Base-by-base conservation (phyloP, 2,888 invertebrate species). In the Agriopis aurantiaria region DNA sequence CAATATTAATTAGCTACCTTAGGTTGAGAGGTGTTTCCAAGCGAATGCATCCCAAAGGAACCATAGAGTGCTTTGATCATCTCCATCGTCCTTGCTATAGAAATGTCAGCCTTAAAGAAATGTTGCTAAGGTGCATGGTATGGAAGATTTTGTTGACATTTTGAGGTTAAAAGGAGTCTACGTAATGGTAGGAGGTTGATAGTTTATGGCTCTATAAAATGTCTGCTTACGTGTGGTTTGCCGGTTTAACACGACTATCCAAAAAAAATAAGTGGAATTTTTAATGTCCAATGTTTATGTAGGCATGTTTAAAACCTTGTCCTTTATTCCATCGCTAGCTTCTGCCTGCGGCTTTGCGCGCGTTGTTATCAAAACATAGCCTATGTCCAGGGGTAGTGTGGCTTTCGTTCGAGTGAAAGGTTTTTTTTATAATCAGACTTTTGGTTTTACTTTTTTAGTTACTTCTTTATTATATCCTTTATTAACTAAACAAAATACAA, bases 1-100 rank as follows among this genome's bases (percentile, higher is more conserved):
- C 57, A 74, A 64, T 75, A 76, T 79, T 77, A 76, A 81, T 82
- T 79, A 78, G 75, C 65, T 69, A 71, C 77, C 66, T 69, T 71
- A 74, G 77, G 68, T 49, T 68, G 64, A 75, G 66, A 68, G 65
- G 71, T 77, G 77, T 78, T 81, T 79, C 72, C 75, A 74, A 63
- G 59, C 62, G 72, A 75, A 77, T 77, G 75, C 64, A 40, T 73
- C 78, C 76, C 75, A 57, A 53, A 72, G 72, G 79, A 64, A 60
- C 56, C 63, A 65, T 71, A 60, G 58, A 72, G 58, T 64, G 71
- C 75, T 80, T 81, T 79, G 78, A 78, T 80, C 78, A 65, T 74
- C 67, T 56, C 43, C 10, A 46, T 56, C 45, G 65, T 61, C 33
- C 33, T 56, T 65, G 23, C n/a, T 49, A 65, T 73, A 60, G 59